These are phyloP conservation scores for Crocuta crocuta DNA, from an alignment of 2,113 vertebrate genomes.

Conservation along the genomic window DNA sequence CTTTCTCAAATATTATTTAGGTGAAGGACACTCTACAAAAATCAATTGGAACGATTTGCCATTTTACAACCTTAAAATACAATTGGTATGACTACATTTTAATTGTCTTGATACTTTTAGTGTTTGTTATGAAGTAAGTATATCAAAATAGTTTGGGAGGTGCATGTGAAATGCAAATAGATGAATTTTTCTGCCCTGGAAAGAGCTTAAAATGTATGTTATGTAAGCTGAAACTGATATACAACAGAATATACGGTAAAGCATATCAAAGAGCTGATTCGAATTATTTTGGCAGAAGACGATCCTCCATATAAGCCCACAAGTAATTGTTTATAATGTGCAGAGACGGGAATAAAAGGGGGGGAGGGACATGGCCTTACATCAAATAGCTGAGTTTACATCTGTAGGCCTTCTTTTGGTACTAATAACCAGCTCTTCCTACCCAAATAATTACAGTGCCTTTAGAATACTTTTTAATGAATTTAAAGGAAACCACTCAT, in stretches of 20 bases:
- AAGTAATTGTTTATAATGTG: slow-evolving; percentile 35
- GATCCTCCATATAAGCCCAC: not conserved
- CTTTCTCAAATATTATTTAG: not conserved
- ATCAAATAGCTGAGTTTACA: not conserved
- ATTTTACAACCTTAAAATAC: slow-evolving; percentile 28
- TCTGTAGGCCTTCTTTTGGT: not conserved
- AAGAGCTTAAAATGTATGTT: not conserved
- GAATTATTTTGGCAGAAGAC: not conserved
- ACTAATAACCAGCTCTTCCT: not conserved
- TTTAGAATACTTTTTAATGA: slow-evolving; percentile 55
- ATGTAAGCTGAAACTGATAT: not conserved
- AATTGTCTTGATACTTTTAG: not conserved
- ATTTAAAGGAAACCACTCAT: slow-evolving; percentile 10
- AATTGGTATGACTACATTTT: not conserved
- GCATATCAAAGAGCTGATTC: not conserved
- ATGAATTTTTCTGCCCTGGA: not conserved
- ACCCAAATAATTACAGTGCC: not conserved
- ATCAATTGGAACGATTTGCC: not conserved
- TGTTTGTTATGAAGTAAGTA: not conserved
- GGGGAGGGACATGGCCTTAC: not conserved
- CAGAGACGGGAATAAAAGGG: not conserved
- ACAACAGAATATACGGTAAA: not conserved
- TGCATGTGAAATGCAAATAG: not conserved
- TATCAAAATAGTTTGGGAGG: slow-evolving; percentile 34
- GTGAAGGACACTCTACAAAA: not conserved